Percentiles rank a stretch among this genome's conserved stretches.
phyloP scores from a whole-genome alignment of 2,113 vertebrate genomes.

The Phrynocephalus versicolor region DNA sequence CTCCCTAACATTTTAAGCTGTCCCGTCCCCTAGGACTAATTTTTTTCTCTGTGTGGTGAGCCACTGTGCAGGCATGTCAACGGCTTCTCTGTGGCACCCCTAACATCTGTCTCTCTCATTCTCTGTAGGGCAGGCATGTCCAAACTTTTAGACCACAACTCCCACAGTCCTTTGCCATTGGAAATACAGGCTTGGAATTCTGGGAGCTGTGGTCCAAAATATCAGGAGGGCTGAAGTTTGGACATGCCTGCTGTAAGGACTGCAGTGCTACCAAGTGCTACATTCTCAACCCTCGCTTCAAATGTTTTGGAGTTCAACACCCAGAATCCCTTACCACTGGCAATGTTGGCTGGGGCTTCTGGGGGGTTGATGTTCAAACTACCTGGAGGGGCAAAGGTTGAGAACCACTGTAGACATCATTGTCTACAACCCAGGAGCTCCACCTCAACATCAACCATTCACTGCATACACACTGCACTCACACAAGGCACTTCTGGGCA shows the following conservation, averaged over 20 bases:
- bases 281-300: not conserved
- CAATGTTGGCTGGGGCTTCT: not conserved
- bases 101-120: too few species aligned
- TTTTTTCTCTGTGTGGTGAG: not conserved
- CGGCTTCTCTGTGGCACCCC: not conserved
- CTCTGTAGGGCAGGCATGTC: too few species aligned
- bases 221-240: too few species aligned
- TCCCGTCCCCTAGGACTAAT: too few species aligned
- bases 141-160: too few species aligned
- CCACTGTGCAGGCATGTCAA: not conserved
- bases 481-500: too few species aligned
- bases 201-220: too few species aligned
- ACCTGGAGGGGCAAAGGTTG: not conserved
- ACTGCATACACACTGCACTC: not conserved
- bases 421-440: too few species aligned
- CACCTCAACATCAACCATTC: too few species aligned
- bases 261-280: not conserved
- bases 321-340: not conserved
- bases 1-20: not conserved
- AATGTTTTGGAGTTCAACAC: not conserved
- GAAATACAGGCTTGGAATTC: too few species aligned
- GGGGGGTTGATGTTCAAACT: not conserved
- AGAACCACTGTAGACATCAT: not conserved
- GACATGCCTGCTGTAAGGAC: not conserved
- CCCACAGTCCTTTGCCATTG: too few species aligned